phyloP scores from a whole-genome alignment of 2,113 vertebrate genomes.

The Coptodon bakossiorum region DNA sequence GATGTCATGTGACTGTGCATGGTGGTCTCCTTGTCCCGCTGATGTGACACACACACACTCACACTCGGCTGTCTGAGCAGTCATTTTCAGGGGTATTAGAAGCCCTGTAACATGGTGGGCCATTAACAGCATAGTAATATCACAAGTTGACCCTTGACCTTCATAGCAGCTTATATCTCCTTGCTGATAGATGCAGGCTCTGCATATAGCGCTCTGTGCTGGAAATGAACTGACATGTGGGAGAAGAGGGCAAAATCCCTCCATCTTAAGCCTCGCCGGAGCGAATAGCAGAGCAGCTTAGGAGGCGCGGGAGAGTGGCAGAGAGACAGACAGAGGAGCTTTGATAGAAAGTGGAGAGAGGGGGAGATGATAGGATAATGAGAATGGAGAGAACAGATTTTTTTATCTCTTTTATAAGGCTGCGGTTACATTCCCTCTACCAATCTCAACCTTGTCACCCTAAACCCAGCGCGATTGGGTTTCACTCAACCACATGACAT shows the following conservation, averaged over 20 bases:
- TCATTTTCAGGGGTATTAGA: conserved; percentile 49
- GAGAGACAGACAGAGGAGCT: conserved; percentile 17
- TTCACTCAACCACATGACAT: conserved; percentile 39
- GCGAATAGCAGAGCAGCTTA: conserved; percentile 48
- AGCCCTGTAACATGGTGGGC: conserved; percentile 20
- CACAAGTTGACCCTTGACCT: conserved; percentile 56
- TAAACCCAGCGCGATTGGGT: neutral
- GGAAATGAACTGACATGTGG: conserved; percentile 42
- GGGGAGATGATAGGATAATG: conserved; percentile 44
- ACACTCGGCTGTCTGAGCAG: conserved; percentile 23
- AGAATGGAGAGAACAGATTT: conserved; percentile 7
- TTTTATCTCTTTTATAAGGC: neutral
- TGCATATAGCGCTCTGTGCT: neutral
- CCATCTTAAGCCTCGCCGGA: conserved; percentile 40
- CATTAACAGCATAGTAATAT: conserved; percentile 60
- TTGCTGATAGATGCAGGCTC: conserved; percentile 44
- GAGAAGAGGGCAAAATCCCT: conserved; percentile 42
- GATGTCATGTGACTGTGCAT: conserved; percentile 7
- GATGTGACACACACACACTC: neutral
- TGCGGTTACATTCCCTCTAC: neutral
- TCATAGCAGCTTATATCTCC: conserved; percentile 55
- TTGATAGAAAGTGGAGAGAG: conserved; percentile 15
- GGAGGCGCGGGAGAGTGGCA: neutral
- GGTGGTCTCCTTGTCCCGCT: neutral
- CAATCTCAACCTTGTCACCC: neutral